phyloP scores from a whole-genome alignment of 2,113 vertebrate genomes.

The Mastomys natalensis region DNA sequence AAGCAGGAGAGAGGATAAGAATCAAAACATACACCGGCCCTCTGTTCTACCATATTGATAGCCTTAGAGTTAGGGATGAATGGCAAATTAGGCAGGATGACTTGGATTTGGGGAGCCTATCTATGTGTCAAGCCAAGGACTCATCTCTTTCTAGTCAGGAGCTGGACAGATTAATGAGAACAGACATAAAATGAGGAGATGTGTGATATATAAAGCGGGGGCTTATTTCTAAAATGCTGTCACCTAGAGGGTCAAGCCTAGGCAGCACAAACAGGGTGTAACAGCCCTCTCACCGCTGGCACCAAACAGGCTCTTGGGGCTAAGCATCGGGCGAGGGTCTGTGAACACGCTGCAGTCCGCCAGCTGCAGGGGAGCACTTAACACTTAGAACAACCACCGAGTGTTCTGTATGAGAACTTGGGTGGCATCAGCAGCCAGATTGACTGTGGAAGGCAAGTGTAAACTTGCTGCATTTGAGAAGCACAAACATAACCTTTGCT shows the following conservation, averaged over 20 bases:
- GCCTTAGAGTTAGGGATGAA: background rate
- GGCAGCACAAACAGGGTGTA: background rate
- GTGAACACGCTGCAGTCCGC: background rate
- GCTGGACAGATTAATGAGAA: constrained; percentile 59
- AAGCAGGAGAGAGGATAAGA: background rate
- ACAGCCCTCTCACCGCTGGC: background rate
- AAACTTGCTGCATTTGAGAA: background rate
- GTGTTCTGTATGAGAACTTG: background rate
- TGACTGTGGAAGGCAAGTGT: background rate
- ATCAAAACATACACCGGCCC: background rate
- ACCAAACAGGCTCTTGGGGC: background rate
- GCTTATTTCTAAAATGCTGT: constrained; percentile 50
- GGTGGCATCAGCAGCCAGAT: background rate
- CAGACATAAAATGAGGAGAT: constrained; percentile 47
- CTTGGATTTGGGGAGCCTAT: background rate
- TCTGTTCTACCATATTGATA: background rate
- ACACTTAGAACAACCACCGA: background rate
- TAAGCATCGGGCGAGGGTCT: background rate
- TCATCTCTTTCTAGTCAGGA: constrained; percentile 57
- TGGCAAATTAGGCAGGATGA: constrained; percentile 22
- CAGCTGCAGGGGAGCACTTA: background rate
- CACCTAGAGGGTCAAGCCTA: constrained; percentile 57
- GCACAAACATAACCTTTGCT: background rate
- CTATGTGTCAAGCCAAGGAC: constrained; percentile 53
- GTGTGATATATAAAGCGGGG: constrained; percentile 49